These are phyloP conservation scores for Crenuchus spilurus DNA, from an alignment of 2,797 vertebrate species.

Conservation along the genomic window DNA sequence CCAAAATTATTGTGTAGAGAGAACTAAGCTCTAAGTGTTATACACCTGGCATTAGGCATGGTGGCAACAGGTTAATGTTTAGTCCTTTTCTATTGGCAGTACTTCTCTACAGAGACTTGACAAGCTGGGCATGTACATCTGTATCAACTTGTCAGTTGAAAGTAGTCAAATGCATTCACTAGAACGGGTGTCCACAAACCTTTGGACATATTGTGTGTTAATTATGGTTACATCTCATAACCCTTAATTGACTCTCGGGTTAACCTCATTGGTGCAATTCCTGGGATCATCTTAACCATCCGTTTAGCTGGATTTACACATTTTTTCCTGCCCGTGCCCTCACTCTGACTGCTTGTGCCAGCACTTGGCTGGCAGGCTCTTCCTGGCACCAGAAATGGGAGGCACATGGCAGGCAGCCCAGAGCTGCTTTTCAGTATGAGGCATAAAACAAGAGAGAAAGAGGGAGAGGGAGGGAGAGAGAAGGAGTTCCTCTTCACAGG, in stretches of 20 bases:
- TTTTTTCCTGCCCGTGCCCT: background rate
- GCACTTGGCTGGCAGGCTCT: background rate
- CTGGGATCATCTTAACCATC: background rate
- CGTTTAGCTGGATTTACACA: background rate
- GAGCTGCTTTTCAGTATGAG: background rate
- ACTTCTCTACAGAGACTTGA: too few relatives aligned
- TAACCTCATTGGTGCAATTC: background rate
- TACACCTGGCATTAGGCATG: too few relatives aligned
- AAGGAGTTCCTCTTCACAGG: background rate
- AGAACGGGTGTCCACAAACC: too few relatives aligned
- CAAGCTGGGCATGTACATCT: too few relatives aligned
- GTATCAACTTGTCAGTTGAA: too few relatives aligned
- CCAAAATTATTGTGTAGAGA: too few relatives aligned
- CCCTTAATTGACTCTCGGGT: background rate
- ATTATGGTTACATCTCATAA: background rate
- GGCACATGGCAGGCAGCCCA: constrained; percentile 3
- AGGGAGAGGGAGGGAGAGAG: background rate
- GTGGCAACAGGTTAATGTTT: too few relatives aligned
- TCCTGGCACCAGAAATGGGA: background rate
- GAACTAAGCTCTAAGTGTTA: too few relatives aligned
- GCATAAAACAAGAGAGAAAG: background rate
- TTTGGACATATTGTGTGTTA: too few relatives aligned
- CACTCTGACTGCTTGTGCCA: background rate
- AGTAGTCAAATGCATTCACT: too few relatives aligned
- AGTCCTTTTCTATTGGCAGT: too few relatives aligned